phyloP scores from a whole-genome alignment of 2,888 invertebrate genomes.

The Cacoxenus indagator region DNA sequence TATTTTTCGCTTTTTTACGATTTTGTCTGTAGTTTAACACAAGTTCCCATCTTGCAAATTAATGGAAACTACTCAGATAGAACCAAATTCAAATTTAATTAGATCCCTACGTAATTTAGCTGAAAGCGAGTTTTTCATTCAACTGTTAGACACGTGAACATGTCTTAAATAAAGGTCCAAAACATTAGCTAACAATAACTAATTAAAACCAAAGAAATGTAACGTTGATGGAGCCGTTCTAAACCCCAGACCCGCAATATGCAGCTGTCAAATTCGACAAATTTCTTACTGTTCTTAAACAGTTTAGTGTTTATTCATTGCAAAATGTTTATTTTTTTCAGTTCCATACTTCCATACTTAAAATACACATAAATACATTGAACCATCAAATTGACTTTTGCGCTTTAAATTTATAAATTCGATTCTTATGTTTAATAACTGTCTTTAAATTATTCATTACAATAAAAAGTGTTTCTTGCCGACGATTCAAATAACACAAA shows the following conservation, averaged over 20 bases:
- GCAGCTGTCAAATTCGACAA: no score
- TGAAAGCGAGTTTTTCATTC: no score
- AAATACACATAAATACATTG: slow-evolving; percentile 11
- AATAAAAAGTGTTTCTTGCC: background rate
- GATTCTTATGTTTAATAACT: slow-evolving; percentile 45
- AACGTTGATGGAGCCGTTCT: no score
- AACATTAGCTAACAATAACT: no score
- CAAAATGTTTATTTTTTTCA: background rate
- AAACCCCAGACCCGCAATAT: no score
- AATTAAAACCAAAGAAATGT: no score
- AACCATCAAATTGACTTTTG: slow-evolving; percentile 41
- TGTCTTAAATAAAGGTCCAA: no score
- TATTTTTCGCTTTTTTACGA: slow-evolving; percentile 79
- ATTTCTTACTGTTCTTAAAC: no score
- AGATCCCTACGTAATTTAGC: no score
- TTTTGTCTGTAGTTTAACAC: slow-evolving; percentile 73
- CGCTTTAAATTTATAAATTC: slow-evolving; percentile 45
- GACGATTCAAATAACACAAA: no score
- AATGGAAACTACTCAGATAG: slow-evolving; percentile 11
- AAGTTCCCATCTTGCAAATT: slow-evolving; percentile 20
- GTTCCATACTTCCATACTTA: background rate
- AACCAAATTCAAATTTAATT: slow-evolving; percentile 7
- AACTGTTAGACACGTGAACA: no score
- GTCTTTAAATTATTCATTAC: background rate
- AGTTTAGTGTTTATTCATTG: no score